Base-by-base conservation (phyloP, 2,888 invertebrate genomes). In the Hesperia comma region DNA sequence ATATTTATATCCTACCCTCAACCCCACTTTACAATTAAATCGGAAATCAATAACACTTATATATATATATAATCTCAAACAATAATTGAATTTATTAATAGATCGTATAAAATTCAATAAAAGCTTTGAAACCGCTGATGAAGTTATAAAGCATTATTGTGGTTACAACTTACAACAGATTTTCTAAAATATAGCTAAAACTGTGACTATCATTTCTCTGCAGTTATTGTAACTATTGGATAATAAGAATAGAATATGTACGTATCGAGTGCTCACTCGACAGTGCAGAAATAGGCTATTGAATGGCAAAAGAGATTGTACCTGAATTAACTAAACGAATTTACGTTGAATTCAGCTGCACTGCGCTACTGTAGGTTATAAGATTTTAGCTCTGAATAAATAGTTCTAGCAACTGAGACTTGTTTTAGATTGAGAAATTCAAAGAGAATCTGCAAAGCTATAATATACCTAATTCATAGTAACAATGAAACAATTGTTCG, bases 271-370 rank as follows among this genome's bases (percentile, higher is more conserved):
- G 19, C 8, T 19, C 19, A 19, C 19, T 49, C 49, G 49, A 49
- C 51, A 49, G 40, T 53, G 12, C 10, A 51, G 53, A 19, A 64
- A 64, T 51, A 51, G 58, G 41, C 58, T 64, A 53, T 58, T 58
- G 58, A 64, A 51, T 19, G 46, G 53, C 58, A 41, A 58, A 58
- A 69, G 69, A 73, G 75, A 81, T 79, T 79, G 77, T 79, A 77
- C 74, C 74, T 77, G 80, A 84, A 85, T 83, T 79, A 84, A 85
- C 84, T 82, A 82, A 76, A 77, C 70, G 73, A 74, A 80, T 79
- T 78, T 78, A 79, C 71, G 73, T 79, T 81, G 82, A 81, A 82
- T 85, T 80, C 74, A 75, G 79, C 76, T 79, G 78, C 79, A 84
- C 80, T 83, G 67, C 67, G 67, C 61, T 67, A 56, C 49, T 67